Evolutionary conservation across 1,140 invertebrate species (phyloP), one percentile per base, ranked within the genome.

Genomic region (Drosophila athabasca): DNA sequence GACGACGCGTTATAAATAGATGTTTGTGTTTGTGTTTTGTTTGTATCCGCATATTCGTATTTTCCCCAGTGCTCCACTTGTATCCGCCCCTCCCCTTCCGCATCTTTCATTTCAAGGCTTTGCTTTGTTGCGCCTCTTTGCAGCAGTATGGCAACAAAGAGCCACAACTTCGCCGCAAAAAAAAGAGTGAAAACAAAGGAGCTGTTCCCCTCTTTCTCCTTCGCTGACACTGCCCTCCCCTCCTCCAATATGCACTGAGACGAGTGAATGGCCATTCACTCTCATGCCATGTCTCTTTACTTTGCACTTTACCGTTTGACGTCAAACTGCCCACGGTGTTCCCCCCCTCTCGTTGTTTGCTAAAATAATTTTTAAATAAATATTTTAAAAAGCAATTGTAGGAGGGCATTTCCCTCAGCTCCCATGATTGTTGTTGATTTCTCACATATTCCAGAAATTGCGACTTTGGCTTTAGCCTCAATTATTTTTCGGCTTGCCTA

Each of bases 331-430:
- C 62, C 69, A 58, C 80, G 68, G 68, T 79, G 39, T 61, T 39
- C 31, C 53, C 52, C 41, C 54, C 48, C 13, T 59, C 26, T 62
- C 24, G 7, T 11, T 57, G 61, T 78, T 43, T 76, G 79, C 68
- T 43, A 77, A 83, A 74, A 69, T 77, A 70, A 62, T 73, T 66
- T 69, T 73, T 62, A 62, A 62, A 73, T 76, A 68, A 76, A 76
- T 54, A 54, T 50, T 76, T 76, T 61, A 43, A 57, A 57, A 77
- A 54, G 71, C 51, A 71, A 60, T 75, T 85, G 83, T 64, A 44
- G 61, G 69, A 79, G 82, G 79, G 79, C 82, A 62, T 87, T 85
- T 87, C 79, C 82, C 83, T 88, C 79, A 75, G 35, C 35, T 39
- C 35, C 35, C 35, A 13, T 39, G 35, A 39, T 39, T 39, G 11